phyloP scores from a whole-genome alignment of 1,140 invertebrate species.

The Zaprionus lachaisei region DNA sequence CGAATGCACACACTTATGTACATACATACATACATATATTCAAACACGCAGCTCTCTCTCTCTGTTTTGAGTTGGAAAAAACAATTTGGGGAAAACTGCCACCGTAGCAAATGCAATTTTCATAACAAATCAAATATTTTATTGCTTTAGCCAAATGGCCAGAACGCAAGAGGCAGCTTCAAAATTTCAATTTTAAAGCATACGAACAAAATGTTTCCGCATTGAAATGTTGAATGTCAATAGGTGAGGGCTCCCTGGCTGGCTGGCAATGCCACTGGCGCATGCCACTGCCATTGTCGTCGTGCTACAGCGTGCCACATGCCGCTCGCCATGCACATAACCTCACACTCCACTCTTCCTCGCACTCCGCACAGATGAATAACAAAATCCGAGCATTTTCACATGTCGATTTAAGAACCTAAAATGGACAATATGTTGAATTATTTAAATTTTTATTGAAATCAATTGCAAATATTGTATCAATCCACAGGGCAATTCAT shows the following conservation, averaged over 20 bases:
- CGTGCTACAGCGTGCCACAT: constrained; percentile 14
- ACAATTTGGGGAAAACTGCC: constrained; percentile 57
- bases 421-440: constrained; percentile 40
- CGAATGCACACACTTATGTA: constrained; percentile 14
- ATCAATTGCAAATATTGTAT: constrained; percentile 43
- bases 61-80: constrained; percentile 16
- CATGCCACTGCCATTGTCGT: neutral
- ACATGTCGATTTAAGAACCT: constrained; percentile 44
- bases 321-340: neutral
- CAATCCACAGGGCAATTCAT: constrained; percentile 36
- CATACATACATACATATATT: neutral
- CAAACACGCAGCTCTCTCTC: neutral
- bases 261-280: constrained; percentile 16
- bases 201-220: constrained; percentile 36
- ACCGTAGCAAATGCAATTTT: constrained; percentile 69
- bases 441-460: constrained; percentile 51
- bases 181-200: constrained; percentile 46
- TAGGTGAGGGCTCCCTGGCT: constrained; percentile 7
- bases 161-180: constrained; percentile 40
- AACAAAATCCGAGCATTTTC: constrained; percentile 24
- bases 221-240: constrained; percentile 46
- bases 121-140: constrained; percentile 80
- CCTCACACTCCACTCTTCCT: neutral
- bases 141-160: constrained; percentile 62
- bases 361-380: constrained; percentile 8